Evolutionary conservation across 2,113 vertebrate genomes (phyloP), one percentile per base, ranked within the genome.

Genomic region (Chloroceryle aenea): DNA sequence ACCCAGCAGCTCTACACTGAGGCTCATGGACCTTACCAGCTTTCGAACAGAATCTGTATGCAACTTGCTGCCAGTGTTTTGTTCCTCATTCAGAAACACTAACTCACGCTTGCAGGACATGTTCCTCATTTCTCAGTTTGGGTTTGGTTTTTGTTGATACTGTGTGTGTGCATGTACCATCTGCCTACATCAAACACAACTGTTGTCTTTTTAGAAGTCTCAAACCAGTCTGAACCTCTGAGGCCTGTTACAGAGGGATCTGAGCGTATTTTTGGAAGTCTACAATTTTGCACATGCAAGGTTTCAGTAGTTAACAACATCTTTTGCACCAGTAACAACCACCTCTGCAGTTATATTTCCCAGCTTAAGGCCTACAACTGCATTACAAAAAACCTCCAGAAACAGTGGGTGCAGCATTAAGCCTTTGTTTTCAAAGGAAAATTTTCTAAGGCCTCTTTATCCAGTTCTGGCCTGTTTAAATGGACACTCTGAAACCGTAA

Each of bases 51-150:
- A 71, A n/a, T 7, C 26, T 15, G 38, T 63, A 25, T 0, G 1
- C 52, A 26, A 4, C 1, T 7, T 5, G 19, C 74, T 83, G 62
- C 45, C 64, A 19, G 18, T 2, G 6, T 53, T 45, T 48, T 3
- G 34, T 2, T 63, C 62, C 74, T 26, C 7, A 10, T 1, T 67
- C 38, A 85, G 53, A 55, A 78, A 42, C 19, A 36, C 9, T 6
- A 47, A 30, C 58, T 55, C 40, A 3, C 0, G 8, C 32, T 10
- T 17, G 50, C 63, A 50, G 53, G 12, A 18, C 1, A 0, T 1
- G 38, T 14, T 68, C n/a, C 68, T 71, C 53, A 16, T 1, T 14
- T 14, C 64, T 30, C 84, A 4, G 29, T 32, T 29, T 29, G 36
- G 19, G n/a, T 32, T 21, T 55, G 32, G 16, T 19, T 9, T 38